Evolutionary conservation across 2,888 invertebrate species (phyloP).

Genomic region (Chrysolina haemoptera): DNA sequence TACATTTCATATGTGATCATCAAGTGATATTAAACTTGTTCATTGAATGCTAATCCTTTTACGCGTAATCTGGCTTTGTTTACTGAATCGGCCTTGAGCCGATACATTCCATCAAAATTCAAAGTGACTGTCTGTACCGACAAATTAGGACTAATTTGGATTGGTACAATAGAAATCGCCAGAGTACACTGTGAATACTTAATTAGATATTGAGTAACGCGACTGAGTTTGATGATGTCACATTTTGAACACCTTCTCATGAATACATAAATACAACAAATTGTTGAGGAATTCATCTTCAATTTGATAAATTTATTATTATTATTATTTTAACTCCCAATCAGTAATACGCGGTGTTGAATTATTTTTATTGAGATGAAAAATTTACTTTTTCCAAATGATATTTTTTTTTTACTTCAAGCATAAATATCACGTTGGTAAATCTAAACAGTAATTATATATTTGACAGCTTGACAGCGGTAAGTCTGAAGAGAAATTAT

Average conservation of each 20-base stretch:
- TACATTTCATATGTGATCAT: no score
- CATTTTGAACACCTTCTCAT: no score
- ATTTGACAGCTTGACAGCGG: no score
- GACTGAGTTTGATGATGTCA: not conserved
- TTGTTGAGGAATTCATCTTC: not conserved
- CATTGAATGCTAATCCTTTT: not conserved
- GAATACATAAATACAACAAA: not conserved
- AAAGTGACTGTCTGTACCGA: slow-evolving; percentile 1
- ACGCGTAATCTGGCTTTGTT: not conserved
- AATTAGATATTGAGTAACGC: not conserved
- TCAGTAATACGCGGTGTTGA: no score
- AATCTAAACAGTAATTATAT: no score
- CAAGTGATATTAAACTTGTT: not conserved
- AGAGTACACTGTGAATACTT: slow-evolving; percentile 1
- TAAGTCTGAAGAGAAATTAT: no score
- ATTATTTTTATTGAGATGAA: no score
- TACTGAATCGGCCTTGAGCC: not conserved
- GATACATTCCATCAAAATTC: slow-evolving; percentile 7
- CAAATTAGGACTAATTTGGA: slow-evolving; percentile 17
- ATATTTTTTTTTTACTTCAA: no score
- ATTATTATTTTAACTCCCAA: no score
- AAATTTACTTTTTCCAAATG: no score
- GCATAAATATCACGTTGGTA: no score
- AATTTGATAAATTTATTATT: no score
- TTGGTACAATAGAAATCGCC: slow-evolving; percentile 6